Evolutionary conservation across 2,113 vertebrate genomes (phyloP).

Genomic region (Arizona elegans): DNA sequence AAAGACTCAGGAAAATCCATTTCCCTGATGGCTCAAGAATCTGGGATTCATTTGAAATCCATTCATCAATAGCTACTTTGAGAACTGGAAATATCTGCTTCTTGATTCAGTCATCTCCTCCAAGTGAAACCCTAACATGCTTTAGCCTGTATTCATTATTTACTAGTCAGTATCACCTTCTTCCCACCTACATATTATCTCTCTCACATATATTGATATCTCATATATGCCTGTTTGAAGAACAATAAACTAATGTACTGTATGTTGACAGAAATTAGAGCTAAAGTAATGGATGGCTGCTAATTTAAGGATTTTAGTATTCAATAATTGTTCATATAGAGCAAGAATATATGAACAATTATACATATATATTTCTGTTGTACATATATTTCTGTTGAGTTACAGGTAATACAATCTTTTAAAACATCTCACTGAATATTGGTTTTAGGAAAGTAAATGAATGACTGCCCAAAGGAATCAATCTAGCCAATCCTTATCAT

Average conservation of each 20-base stretch:
- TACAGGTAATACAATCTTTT: not conserved
- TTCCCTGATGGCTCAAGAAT: not conserved
- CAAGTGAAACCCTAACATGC: not conserved
- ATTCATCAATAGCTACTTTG: not conserved
- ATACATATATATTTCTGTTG: not conserved
- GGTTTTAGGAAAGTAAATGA: not conserved
- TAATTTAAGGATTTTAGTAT: not conserved
- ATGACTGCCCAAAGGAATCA: not conserved
- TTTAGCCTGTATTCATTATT: not conserved
- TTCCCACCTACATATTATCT: not conserved
- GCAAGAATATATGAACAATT: not conserved
- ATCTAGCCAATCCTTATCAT: not conserved
- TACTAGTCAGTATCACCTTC: not conserved
- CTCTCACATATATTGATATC: not conserved
- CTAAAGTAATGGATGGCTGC: not conserved
- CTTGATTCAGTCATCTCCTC: not conserved
- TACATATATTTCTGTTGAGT: not conserved
- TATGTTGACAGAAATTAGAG: not conserved
- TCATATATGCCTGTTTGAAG: not conserved
- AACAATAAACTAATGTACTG: not conserved
- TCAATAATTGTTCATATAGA: not conserved
- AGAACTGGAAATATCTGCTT: not conserved
- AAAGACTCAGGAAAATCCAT: not conserved
- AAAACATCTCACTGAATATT: not conserved
- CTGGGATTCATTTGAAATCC: not conserved